A percentile compares a stretch with the other conserved stretches of the same genome.
Conservation (phyloP, 1,140 invertebrate species). For the Drosophila sucinea region DNA sequence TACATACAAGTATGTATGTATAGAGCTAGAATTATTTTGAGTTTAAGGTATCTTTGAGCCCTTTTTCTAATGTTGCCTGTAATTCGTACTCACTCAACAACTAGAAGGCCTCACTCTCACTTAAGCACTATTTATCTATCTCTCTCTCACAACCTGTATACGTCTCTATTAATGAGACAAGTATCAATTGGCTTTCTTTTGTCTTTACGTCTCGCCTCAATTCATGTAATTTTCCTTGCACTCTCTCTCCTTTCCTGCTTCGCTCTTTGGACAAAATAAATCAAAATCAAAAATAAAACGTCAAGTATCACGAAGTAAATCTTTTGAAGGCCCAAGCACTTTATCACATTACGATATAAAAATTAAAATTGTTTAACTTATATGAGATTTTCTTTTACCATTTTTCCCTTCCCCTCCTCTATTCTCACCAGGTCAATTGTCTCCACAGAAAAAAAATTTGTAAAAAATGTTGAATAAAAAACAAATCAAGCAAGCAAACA, state of each 20-base stretch:
- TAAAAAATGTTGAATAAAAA: slow-evolving; percentile 47
- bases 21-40: not conserved
- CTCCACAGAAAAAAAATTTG: slow-evolving; percentile 63
- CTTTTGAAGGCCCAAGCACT: slow-evolving; percentile 64
- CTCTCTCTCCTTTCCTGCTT: slow-evolving; percentile 46
- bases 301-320: slow-evolving; percentile 56
- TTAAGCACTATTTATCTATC: slow-evolving; percentile 32
- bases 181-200: slow-evolving; percentile 27
- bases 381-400: slow-evolving; percentile 34
- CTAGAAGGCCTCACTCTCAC: not conserved
- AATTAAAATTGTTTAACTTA: slow-evolving; percentile 82
- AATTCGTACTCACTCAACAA: not conserved
- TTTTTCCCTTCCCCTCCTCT: slow-evolving; percentile 41
- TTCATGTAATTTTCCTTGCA: slow-evolving; percentile 47
- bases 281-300: slow-evolving; percentile 16
- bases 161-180: slow-evolving; percentile 19
- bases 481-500: slow-evolving; percentile 34
- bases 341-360: slow-evolving; percentile 77
- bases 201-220: slow-evolving; percentile 19
- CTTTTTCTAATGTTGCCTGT: slow-evolving; percentile 34
- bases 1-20: not conserved
- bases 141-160: slow-evolving; percentile 28
- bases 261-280: slow-evolving; percentile 16
- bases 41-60: not conserved
- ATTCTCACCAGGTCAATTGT: slow-evolving; percentile 72